Evolutionary conservation across 2,888 invertebrate species (phyloP).

Genomic region (Bombyx huttoni): DNA sequence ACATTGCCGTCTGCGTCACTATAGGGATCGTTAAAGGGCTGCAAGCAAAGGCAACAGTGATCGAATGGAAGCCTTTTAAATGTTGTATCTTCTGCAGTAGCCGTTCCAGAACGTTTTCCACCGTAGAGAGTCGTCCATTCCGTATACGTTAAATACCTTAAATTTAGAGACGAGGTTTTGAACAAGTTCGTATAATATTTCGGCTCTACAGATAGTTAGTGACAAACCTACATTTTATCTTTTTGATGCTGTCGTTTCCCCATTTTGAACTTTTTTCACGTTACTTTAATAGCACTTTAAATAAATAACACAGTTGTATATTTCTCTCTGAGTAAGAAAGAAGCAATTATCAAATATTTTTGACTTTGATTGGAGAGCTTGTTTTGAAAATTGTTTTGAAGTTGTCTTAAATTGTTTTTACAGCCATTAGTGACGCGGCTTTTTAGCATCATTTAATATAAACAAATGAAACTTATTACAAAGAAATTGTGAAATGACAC

Average conservation of each 20-base stretch:
- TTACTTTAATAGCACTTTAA: background rate
- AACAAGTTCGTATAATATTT: background rate
- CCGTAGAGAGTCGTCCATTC: conserved; percentile 93
- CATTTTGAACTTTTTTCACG: conserved; percentile 71
- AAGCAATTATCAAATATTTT: too few species aligned
- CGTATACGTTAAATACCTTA: conserved; percentile 87
- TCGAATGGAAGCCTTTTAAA: conserved; percentile 94
- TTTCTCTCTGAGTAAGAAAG: too few species aligned
- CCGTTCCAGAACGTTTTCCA: conserved; percentile 82
- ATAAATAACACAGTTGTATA: background rate
- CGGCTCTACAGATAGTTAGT: background rate
- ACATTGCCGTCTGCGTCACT: conserved; percentile 92
- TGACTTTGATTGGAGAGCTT: too few species aligned
- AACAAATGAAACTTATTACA: too few species aligned
- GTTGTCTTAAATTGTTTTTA: too few species aligned
- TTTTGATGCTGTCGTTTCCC: conserved; percentile 95
- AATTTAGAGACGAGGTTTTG: conserved; percentile 1
- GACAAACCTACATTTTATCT: conserved; percentile 85
- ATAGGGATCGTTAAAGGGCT: conserved; percentile 93
- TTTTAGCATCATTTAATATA: too few species aligned
- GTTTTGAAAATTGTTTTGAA: too few species aligned
- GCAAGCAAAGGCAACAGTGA: conserved; percentile 92
- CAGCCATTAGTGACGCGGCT: too few species aligned
- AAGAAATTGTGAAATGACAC: too few species aligned
- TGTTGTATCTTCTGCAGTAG: conserved; percentile 80